phyloP scores from a whole-genome alignment of 2,888 invertebrate species.

The Unio pictorum region DNA sequence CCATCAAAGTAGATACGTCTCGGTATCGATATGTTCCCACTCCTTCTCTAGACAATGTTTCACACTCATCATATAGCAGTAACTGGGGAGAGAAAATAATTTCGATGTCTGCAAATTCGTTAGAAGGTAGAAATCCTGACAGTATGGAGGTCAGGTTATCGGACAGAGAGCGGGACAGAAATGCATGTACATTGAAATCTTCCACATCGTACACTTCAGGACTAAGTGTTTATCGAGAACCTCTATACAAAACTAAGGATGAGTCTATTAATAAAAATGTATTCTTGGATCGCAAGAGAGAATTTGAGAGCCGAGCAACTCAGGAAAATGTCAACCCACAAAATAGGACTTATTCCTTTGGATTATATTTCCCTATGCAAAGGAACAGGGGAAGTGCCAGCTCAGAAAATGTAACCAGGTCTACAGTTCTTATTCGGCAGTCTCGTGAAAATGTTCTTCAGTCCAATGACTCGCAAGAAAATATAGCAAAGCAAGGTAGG shows the following conservation, averaged over 20 bases:
- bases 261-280: slow-evolving; percentile 35
- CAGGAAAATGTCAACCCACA: slow-evolving; percentile 45
- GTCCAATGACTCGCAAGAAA: slow-evolving; percentile 49
- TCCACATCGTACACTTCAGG: slow-evolving; percentile 51
- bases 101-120: slow-evolving; percentile 25
- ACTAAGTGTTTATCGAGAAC: slow-evolving; percentile 43
- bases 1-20: too few relatives aligned
- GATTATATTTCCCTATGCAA: slow-evolving; percentile 54
- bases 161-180: slow-evolving; percentile 14
- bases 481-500: slow-evolving; percentile 35
- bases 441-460: slow-evolving; percentile 45
- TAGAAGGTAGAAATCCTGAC: slow-evolving; percentile 17
- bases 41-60: slow-evolving; percentile 24
- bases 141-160: slow-evolving; percentile 11
- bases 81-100: slow-evolving; percentile 31
- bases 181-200: slow-evolving; percentile 31
- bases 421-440: slow-evolving; percentile 23
- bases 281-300: slow-evolving; percentile 38
- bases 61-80: slow-evolving; percentile 8
- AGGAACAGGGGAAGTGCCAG: slow-evolving; percentile 35
- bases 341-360: slow-evolving; percentile 56
- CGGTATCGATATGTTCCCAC: neutral
- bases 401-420: slow-evolving; percentile 40
- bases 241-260: slow-evolving; percentile 12
- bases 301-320: slow-evolving; percentile 41